Evolutionary conservation across 1,140 invertebrate genomes (phyloP).

Genomic region (Helicoverpa zea): DNA sequence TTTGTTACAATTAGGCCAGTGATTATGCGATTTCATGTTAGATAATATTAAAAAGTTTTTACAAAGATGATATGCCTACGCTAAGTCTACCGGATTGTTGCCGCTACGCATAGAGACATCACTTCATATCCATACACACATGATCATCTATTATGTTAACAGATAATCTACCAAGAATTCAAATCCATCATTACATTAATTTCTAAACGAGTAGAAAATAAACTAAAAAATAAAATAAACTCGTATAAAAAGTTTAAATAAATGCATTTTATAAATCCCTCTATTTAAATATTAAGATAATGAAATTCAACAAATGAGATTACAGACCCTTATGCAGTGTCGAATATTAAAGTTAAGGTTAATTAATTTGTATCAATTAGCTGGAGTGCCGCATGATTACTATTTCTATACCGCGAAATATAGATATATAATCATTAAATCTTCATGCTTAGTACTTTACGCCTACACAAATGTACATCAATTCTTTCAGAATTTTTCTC

Average conservation of each 20-base stretch:
- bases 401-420: constrained; percentile 86
- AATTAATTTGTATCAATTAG: constrained; percentile 76
- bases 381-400: constrained; percentile 83
- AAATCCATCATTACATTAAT: constrained; percentile 73
- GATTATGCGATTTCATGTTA: constrained; percentile 75
- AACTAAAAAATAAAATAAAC: constrained; percentile 80
- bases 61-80: constrained; percentile 81
- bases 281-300: constrained; percentile 80
- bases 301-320: constrained; percentile 83
- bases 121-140: constrained; percentile 50
- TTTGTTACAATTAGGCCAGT: constrained; percentile 83
- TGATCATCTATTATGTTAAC: constrained; percentile 71
- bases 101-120: constrained; percentile 52
- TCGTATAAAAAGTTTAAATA: constrained; percentile 84
- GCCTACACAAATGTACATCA: constrained; percentile 68
- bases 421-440: constrained; percentile 85
- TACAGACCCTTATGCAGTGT: constrained; percentile 76
- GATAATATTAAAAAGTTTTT: constrained; percentile 76
- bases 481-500: constrained; percentile 77
- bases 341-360: constrained; percentile 75
- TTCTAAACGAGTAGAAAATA: constrained; percentile 83
- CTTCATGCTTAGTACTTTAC: constrained; percentile 59
- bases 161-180: constrained; percentile 84
- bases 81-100: constrained; percentile 67
- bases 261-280: constrained; percentile 84